Evolutionary conservation across 2,113 vertebrate genomes (phyloP).

Genomic region (Hypocryptadius cinnamomeus): DNA sequence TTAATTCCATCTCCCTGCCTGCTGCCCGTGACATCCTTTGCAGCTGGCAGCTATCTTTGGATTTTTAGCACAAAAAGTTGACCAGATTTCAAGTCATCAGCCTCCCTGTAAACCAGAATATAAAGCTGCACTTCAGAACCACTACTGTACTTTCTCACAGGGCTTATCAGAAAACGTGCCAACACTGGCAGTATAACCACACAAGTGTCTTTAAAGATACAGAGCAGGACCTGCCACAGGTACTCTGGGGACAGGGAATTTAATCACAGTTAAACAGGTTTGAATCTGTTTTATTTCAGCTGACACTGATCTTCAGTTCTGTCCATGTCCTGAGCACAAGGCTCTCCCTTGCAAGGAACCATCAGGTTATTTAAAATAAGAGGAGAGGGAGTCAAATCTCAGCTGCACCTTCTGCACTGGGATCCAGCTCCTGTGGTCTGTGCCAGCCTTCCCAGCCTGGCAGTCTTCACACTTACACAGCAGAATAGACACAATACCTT

Average conservation of each 20-base stretch:
- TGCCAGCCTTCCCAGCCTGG: neutral
- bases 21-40: neutral
- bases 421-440: neutral
- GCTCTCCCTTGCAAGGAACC: neutral
- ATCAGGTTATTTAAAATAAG: neutral
- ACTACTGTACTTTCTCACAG: neutral
- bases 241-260: neutral
- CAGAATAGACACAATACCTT: neutral
- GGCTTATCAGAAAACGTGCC: neutral
- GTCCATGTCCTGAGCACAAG: neutral
- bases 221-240: neutral
- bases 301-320: neutral
- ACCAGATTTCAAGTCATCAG: neutral
- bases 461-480: neutral
- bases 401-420: neutral
- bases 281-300: neutral
- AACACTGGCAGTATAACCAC: neutral
- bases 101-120: neutral
- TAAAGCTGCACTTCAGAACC: neutral
- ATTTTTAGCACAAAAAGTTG: neutral
- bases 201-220: neutral
- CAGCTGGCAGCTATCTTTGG: neutral
- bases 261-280: neutral
- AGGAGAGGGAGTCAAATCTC: neutral
- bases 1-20: neutral